These are phyloP conservation scores for Labeo calbasu DNA, from an alignment of 2,797 vertebrate species.

Conservation along the genomic window DNA sequence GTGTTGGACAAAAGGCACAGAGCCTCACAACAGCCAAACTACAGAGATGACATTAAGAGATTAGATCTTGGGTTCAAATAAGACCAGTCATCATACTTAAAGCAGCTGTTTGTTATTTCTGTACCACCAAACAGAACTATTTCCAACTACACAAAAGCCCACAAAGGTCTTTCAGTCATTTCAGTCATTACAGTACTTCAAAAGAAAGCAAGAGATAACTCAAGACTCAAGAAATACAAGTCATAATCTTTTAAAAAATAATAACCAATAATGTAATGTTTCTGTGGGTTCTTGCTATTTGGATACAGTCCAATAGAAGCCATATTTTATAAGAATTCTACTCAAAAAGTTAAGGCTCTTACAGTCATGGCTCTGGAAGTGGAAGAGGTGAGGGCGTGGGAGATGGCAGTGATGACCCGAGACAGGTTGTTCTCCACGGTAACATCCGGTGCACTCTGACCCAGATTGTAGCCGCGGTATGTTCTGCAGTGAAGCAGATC, in stretches of 20 bases:
- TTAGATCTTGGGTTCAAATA: neutral
- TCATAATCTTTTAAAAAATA: neutral
- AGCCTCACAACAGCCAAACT: conserved; percentile 98
- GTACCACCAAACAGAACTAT: neutral
- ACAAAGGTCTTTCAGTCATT: neutral
- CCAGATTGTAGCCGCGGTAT: conserved; percentile 90
- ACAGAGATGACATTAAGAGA: conserved; percentile 39
- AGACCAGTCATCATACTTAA: neutral
- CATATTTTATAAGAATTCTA: too few species aligned
- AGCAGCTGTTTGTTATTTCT: neutral
- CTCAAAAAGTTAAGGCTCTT: conserved; percentile 57
- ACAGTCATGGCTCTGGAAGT: conserved; percentile 91
- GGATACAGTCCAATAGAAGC: neutral
- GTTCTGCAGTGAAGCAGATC: conserved; percentile 74
- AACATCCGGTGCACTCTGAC: conserved; percentile 84
- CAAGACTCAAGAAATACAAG: neutral
- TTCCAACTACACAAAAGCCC: neutral
- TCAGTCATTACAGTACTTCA: neutral
- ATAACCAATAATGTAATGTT: neutral
- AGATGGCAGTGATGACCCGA: conserved; percentile 87
- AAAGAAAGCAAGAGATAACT: neutral
- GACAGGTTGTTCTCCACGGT: conserved; percentile 96
- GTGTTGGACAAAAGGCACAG: conserved; percentile 87
- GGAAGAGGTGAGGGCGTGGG: conserved; percentile 88
- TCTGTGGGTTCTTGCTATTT: neutral